Evolutionary conservation across 2,113 vertebrate species (phyloP).

Genomic region (Alaudala cheleensis): DNA sequence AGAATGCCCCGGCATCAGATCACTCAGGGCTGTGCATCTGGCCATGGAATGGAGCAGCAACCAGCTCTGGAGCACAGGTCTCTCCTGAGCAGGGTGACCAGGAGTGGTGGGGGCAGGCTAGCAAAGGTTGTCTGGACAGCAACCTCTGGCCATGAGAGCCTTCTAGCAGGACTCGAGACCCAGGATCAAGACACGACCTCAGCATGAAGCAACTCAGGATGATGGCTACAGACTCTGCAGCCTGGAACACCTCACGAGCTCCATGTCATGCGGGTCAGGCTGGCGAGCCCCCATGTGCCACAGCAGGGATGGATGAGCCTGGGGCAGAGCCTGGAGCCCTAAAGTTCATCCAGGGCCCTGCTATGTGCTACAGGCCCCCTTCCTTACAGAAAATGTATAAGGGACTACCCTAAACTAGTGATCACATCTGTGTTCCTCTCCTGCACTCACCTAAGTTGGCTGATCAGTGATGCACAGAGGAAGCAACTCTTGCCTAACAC

Average conservation of each 20-base stretch:
- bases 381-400: not conserved
- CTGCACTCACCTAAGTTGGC: not conserved
- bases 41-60: not conserved
- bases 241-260: not conserved
- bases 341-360: not conserved
- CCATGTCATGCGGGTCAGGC: accelerated
- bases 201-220: not conserved
- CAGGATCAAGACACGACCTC: not conserved
- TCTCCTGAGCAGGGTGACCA: accelerated
- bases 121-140: not conserved
- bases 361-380: not conserved
- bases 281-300: accelerated
- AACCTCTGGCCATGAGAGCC: not conserved
- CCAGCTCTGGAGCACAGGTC: not conserved
- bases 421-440: not conserved
- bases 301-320: not conserved
- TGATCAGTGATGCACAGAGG: not conserved
- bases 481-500: not conserved
- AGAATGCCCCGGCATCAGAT: not conserved
- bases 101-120: not conserved
- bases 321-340: not conserved
- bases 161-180: not conserved
- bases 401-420: not conserved
- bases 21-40: not conserved
- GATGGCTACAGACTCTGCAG: not conserved